Evolutionary conservation across 2,888 invertebrate genomes (phyloP).

Genomic region (Stramonita haemastoma): DNA sequence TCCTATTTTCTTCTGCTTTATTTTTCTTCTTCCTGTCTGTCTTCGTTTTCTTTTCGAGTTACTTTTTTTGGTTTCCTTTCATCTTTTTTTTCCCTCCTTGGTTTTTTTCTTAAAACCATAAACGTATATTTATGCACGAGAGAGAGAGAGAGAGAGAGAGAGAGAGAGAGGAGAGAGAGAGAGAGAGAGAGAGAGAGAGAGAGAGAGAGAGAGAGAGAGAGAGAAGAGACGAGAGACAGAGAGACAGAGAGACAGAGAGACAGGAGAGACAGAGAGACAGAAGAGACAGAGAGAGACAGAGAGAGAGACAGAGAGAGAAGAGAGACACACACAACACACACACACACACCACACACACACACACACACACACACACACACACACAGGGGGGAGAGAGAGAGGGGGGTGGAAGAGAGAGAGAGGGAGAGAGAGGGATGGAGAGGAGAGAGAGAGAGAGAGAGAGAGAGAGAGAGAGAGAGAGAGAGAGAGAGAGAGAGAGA

Average conservation of each 20-base stretch:
- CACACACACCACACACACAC: no score
- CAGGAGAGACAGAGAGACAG: background rate
- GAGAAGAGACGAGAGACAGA: background rate
- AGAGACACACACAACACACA: background rate
- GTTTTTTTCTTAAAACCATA: background rate
- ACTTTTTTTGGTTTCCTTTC: no score
- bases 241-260: background rate
- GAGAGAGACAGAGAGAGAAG: background rate
- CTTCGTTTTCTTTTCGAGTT: no score
- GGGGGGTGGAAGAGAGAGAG: background rate
- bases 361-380: no score
- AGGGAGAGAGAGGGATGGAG: background rate
- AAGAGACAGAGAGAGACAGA: background rate
- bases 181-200: background rate
- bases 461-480: background rate
- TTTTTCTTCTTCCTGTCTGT: no score
- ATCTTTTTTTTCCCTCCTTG: no score
- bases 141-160: background rate
- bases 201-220: constrained; percentile 1
- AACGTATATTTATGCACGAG: background rate
- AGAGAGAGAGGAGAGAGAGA: background rate
- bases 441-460: background rate
- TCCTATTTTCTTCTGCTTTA: no score
- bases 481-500: background rate
- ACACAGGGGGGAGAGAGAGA: background rate